Evolutionary conservation across 2,797 vertebrate genomes (phyloP).

Genomic region (Lagocephalus sceleratus): DNA sequence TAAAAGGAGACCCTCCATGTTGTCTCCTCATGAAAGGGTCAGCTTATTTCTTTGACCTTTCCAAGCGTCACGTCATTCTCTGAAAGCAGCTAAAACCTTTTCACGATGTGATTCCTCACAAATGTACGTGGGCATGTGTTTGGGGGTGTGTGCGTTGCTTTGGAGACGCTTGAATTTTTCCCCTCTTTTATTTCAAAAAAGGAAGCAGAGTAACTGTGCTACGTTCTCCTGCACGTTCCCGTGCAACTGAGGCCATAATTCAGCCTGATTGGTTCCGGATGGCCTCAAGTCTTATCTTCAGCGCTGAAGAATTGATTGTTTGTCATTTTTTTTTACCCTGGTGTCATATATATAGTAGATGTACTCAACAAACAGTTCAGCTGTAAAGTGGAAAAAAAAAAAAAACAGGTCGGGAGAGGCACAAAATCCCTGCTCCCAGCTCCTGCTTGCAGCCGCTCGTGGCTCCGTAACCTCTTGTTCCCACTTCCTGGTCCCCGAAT

Average conservation of each 20-base stretch:
- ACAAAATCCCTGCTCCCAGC: constrained; percentile 1
- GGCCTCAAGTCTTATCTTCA: background rate
- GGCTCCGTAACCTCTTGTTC: constrained; percentile 34
- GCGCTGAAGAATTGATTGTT: constrained; percentile 39
- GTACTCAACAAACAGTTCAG: no score
- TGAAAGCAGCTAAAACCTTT: constrained; percentile 51
- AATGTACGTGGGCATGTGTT: constrained; percentile 17
- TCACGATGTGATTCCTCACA: constrained; percentile 30
- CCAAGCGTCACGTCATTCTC: constrained; percentile 39
- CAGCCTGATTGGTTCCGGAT: background rate
- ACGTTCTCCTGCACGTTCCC: background rate
- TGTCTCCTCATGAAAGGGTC: constrained; percentile 39
- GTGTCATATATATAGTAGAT: constrained; percentile 30
- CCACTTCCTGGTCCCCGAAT: constrained; percentile 34
- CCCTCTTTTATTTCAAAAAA: constrained; percentile 20
- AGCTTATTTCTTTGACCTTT: constrained; percentile 57
- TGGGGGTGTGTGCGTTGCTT: no score
- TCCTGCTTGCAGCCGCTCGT: constrained; percentile 36
- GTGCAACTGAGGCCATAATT: background rate
- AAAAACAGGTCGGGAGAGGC: constrained; percentile 31
- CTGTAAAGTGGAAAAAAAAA: constrained; percentile 39
- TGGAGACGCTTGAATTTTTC: no score
- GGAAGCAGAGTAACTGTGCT: background rate
- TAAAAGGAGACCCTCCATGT: constrained; percentile 14
- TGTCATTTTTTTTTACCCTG: constrained; percentile 18